These are phyloP conservation scores for Colostygia pectinataria DNA, from an alignment of 2,888 invertebrate genomes.

Conservation along the genomic window DNA sequence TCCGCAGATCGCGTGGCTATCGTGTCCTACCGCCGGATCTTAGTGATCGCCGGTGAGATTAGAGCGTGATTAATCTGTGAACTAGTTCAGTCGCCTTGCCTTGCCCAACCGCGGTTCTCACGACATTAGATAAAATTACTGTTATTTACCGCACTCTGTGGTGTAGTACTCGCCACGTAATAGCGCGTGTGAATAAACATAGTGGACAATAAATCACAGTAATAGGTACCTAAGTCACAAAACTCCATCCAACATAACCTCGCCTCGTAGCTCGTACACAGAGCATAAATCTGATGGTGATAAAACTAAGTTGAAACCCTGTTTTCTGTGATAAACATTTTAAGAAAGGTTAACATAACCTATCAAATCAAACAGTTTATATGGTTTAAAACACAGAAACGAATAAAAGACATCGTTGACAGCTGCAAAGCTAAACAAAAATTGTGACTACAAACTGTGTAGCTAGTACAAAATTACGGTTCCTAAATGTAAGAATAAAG, in stretches of 20 bases:
- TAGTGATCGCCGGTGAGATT: constrained; percentile 67
- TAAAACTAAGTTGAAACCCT: too few relatives aligned
- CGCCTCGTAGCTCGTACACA: too few relatives aligned
- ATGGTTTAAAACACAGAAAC: too few relatives aligned
- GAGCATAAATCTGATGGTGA: too few relatives aligned
- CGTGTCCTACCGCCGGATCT: constrained; percentile 61
- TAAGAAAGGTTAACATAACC: too few relatives aligned
- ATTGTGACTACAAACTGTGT: too few relatives aligned
- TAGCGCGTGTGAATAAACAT: constrained; percentile 17
- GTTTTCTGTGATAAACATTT: too few relatives aligned
- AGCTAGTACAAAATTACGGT: too few relatives aligned
- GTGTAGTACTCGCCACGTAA: constrained; percentile 17
- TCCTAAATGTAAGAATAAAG: too few relatives aligned
- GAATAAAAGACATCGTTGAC: too few relatives aligned
- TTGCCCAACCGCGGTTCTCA: constrained; percentile 72
- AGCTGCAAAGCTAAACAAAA: too few relatives aligned
- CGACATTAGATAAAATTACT: constrained; percentile 78
- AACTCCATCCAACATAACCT: background rate
- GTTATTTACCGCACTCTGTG: constrained; percentile 56
- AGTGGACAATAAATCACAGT: constrained; percentile 3
- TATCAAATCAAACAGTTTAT: too few relatives aligned
- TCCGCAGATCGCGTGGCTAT: constrained; percentile 40
- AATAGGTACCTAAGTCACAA: background rate
- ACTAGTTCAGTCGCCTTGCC: constrained; percentile 62
- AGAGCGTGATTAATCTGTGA: constrained; percentile 65